Evolutionary conservation across 2,113 vertebrate genomes (phyloP).

Genomic region (Callocephalon fimbriatum): DNA sequence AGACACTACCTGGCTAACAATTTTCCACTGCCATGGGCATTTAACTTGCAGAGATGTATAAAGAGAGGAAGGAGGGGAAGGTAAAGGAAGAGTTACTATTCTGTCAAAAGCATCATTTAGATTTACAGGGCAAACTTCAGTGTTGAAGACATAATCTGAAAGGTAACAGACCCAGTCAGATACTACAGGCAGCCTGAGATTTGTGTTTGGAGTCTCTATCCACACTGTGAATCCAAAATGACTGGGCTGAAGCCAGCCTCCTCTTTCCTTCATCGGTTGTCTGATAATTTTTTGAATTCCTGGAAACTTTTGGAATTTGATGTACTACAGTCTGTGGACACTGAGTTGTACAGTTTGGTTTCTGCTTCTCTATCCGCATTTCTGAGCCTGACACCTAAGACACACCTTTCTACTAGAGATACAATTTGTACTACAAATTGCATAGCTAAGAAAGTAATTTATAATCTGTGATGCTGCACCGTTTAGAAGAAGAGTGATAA

Average conservation of each 20-base stretch:
- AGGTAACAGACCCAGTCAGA: not conserved
- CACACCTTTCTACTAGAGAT: not conserved
- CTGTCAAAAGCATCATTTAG: not conserved
- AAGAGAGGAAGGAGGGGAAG: not conserved
- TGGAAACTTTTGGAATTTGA: not conserved
- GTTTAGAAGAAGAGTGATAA: not conserved
- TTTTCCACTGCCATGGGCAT: conserved; percentile 22
- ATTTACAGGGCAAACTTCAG: not conserved
- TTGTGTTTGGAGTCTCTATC: not conserved
- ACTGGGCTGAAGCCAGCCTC: not conserved
- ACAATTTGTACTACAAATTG: not conserved
- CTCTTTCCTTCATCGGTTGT: not conserved
- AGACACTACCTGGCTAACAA: conserved; percentile 23
- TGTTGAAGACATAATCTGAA: not conserved
- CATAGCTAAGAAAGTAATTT: not conserved
- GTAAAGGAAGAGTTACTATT: not conserved
- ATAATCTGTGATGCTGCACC: not conserved
- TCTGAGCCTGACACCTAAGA: not conserved
- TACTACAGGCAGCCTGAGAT: not conserved
- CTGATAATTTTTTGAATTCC: not conserved
- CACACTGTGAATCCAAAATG: not conserved
- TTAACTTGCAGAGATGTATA: conserved; percentile 30
- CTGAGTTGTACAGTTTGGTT: not conserved
- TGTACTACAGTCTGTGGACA: not conserved
- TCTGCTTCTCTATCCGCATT: not conserved